Conservation (phyloP, 2,113 vertebrate genomes). For the Sciurus niger region DNA sequence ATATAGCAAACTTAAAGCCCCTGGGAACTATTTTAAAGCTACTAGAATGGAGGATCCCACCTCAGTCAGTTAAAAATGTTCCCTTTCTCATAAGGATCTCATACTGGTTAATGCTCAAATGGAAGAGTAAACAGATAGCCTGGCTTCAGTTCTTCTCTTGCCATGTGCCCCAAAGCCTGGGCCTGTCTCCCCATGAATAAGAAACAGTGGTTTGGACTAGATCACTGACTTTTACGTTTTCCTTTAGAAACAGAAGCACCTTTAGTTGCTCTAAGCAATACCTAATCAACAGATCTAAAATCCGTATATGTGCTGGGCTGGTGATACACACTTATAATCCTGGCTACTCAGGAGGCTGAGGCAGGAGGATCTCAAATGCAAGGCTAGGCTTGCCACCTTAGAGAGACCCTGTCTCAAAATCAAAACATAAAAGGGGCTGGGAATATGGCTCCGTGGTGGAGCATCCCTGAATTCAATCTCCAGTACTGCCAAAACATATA, state of each 20-base stretch:
- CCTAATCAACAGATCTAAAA: neutral
- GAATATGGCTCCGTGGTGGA: no score
- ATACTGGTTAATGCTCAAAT: neutral
- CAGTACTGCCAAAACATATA: neutral
- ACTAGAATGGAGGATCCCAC: neutral
- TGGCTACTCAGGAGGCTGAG: no score
- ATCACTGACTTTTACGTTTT: constrained; percentile 16
- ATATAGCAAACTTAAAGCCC: neutral
- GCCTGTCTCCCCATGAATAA: neutral
- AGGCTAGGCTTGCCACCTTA: no score
- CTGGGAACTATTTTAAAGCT: neutral
- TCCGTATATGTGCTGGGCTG: neutral
- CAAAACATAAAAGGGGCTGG: neutral
- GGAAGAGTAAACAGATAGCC: neutral
- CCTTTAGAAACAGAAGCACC: constrained; percentile 24
- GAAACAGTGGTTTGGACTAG: neutral
- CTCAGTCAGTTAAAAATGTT: neutral
- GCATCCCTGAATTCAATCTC: neutral
- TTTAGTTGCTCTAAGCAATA: neutral
- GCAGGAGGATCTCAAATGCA: no score
- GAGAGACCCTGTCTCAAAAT: no score
- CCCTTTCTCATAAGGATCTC: neutral
- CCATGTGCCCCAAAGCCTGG: neutral
- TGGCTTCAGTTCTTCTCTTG: neutral
- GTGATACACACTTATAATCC: no score